phyloP scores from a whole-genome alignment of 2,888 invertebrate genomes.

The Brassicogethes aeneus region DNA sequence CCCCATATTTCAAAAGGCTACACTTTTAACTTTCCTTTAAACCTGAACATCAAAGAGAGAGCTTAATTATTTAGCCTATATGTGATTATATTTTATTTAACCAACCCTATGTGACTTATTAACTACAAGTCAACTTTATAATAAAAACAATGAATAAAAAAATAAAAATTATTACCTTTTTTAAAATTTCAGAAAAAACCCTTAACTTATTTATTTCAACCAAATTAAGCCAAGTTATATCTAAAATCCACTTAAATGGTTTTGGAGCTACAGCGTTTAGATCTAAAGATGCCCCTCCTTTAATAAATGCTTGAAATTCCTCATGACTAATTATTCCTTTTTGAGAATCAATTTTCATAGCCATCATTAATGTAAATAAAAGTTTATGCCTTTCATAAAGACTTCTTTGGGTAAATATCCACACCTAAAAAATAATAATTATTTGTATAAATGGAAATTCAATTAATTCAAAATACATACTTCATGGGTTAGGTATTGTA shows the following conservation, averaged over 20 bases:
- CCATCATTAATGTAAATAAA: constrained; percentile 86
- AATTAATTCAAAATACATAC: constrained; percentile 10
- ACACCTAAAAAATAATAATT: constrained; percentile 46
- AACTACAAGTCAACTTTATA: no score
- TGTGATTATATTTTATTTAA: no score
- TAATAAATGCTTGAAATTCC: constrained; percentile 92
- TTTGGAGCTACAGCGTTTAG: constrained; percentile 87
- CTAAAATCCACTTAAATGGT: constrained; percentile 90
- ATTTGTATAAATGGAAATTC: background rate
- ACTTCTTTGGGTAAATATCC: constrained; percentile 86
- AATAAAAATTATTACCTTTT: no score
- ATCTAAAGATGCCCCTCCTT: constrained; percentile 92
- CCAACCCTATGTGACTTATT: no score
- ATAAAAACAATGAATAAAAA: no score
- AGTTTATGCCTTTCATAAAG: constrained; percentile 90
- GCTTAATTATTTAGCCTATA: no score
- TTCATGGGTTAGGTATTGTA: constrained; percentile 82
- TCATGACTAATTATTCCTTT: constrained; percentile 72
- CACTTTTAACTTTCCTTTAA: no score
- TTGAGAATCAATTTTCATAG: constrained; percentile 90
- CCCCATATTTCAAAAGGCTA: no score
- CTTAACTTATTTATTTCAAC: constrained; percentile 85
- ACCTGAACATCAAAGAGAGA: no score
- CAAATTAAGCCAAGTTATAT: constrained; percentile 92
- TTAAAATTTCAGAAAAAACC: constrained; percentile 69